phyloP scores from a whole-genome alignment of 2,888 invertebrate species.

The Trisateles emortualis region DNA sequence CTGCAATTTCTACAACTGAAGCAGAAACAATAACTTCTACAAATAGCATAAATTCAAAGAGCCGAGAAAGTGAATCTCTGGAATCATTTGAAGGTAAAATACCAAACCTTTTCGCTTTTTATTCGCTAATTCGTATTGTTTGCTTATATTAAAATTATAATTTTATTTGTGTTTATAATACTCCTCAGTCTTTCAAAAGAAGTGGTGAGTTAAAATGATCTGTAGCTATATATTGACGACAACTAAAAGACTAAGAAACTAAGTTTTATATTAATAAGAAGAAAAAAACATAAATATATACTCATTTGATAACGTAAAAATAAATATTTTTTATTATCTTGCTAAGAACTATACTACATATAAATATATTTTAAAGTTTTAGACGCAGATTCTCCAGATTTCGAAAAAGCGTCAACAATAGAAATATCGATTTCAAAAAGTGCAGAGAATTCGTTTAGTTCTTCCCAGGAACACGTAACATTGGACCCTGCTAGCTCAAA shows the following conservation, averaged over 20 bases:
- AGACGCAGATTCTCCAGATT: constrained; percentile 13
- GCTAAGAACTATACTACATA: not conserved
- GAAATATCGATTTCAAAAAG: constrained; percentile 53
- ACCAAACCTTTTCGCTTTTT: not conserved
- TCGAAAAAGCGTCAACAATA: constrained; percentile 57
- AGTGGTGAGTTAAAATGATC: too few relatives aligned
- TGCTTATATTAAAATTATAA: too few relatives aligned
- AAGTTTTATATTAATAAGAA: too few relatives aligned
- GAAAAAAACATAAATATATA: too few relatives aligned
- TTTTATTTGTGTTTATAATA: too few relatives aligned
- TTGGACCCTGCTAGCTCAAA: constrained; percentile 41
- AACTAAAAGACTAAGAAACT: too few relatives aligned
- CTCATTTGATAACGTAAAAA: too few relatives aligned
- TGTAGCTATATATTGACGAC: too few relatives aligned
- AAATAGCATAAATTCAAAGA: not conserved
- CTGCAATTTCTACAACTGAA: not conserved
- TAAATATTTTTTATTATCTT: too few relatives aligned
- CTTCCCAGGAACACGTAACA: constrained; percentile 51
- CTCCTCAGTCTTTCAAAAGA: too few relatives aligned
- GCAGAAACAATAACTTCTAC: not conserved
- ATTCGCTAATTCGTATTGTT: too few relatives aligned
- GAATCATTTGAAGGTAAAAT: constrained; percentile 3
- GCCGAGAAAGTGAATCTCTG: constrained; percentile 1
- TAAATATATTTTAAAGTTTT: not conserved
- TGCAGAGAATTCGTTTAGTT: constrained; percentile 37